Evolutionary conservation across 2,113 vertebrate species (phyloP).

Genomic region (Lucifuga dentata): DNA sequence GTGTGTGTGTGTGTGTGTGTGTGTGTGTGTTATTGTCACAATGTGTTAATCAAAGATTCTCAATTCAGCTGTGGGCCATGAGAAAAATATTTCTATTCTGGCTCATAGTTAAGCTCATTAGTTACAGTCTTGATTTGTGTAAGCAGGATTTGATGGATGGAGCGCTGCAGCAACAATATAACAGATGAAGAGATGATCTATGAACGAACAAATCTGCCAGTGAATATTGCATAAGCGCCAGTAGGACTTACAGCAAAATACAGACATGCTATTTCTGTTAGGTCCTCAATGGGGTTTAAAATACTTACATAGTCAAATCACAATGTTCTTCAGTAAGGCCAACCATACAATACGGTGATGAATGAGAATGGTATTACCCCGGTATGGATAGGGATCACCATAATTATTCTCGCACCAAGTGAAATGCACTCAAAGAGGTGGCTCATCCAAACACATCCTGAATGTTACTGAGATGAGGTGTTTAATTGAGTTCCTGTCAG

Average conservation of each 20-base stretch:
- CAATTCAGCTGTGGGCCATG: slow-evolving; percentile 36
- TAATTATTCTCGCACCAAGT: slow-evolving; percentile 37
- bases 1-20: slow-evolving; percentile 17
- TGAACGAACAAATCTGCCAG: slow-evolving; percentile 45
- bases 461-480: slow-evolving; percentile 34
- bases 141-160: slow-evolving; percentile 30
- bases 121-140: slow-evolving; percentile 42
- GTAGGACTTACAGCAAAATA: slow-evolving; percentile 30
- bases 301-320: background rate
- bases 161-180: slow-evolving; percentile 25
- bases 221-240: slow-evolving; percentile 34
- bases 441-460: slow-evolving; percentile 40
- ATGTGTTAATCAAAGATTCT: slow-evolving; percentile 54
- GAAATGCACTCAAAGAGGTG: slow-evolving; percentile 5
- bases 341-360: background rate
- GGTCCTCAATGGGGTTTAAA: slow-evolving; percentile 10
- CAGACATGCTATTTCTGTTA: slow-evolving; percentile 15
- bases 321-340: slow-evolving; percentile 18
- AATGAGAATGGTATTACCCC: slow-evolving; percentile 7
- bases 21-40: slow-evolving; percentile 50
- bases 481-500: slow-evolving; percentile 59
- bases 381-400: slow-evolving; percentile 15
- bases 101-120: slow-evolving; percentile 67
- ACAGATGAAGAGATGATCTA: slow-evolving; percentile 54
- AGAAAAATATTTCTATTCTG: slow-evolving; percentile 56